phyloP scores from a whole-genome alignment of 2,888 invertebrate species.

The Cancer borealis region DNA sequence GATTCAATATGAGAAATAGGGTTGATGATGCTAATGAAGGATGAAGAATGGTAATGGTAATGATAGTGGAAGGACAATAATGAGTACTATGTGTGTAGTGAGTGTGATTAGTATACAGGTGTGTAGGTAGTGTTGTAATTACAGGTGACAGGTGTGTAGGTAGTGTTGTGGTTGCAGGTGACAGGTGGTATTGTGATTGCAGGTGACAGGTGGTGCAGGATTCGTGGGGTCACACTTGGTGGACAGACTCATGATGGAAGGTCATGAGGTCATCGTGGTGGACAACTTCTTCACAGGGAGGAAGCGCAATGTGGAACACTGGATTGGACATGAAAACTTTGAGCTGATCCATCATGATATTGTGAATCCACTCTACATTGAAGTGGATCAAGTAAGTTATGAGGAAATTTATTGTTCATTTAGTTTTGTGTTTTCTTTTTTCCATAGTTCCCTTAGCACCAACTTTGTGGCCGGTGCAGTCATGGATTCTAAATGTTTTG shows the following conservation, averaged over 20 bases:
- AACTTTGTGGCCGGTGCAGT: too few species aligned
- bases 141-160: too few species aligned
- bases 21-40: neutral
- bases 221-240: slow-evolving; percentile 99
- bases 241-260: slow-evolving; percentile 95
- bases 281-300: slow-evolving; percentile 99
- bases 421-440: too few species aligned
- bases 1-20: neutral
- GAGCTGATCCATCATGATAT: slow-evolving; percentile 99
- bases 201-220: slow-evolving; percentile 97
- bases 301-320: slow-evolving; percentile 98
- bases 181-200: slow-evolving; percentile 69
- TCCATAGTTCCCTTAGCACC: too few species aligned
- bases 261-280: slow-evolving; percentile 96
- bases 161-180: too few species aligned
- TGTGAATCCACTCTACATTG: slow-evolving; percentile 97
- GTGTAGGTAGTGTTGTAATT: neutral
- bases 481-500: too few species aligned
- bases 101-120: neutral
- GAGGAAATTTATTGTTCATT: neutral
- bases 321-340: slow-evolving; percentile 99
- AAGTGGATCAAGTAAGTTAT: slow-evolving; percentile 86
- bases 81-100: neutral
- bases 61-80: neutral
- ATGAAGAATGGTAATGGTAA: neutral